Base-by-base conservation (phyloP, 2,888 invertebrate species). In the Crepidodera aurea region DNA sequence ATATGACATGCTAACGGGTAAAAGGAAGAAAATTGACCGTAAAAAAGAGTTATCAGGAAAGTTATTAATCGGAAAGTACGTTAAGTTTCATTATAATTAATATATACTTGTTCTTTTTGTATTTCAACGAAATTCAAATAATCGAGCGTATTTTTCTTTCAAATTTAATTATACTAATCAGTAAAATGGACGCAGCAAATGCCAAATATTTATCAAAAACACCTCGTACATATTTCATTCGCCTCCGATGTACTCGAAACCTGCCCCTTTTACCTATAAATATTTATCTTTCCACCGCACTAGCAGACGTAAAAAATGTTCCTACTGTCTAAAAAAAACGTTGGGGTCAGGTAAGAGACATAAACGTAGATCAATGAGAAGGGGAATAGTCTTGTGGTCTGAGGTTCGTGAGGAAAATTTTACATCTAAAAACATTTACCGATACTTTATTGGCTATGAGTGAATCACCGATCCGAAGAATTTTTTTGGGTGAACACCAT, bases 191-290 rank as follows among this genome's bases (percentile, higher is more conserved):
- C 15, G 37, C 12, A 2, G 37, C 29, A 27, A 18, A 46, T 12
- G 22, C 39, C 37, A 50, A 29, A 39, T 48, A 57, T 50, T 48
- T 48, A 37, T 57, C 57, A 48, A 57, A n/a, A 16, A 7, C 22
- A 15, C 57, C 57, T 48, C 25, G 57, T 73, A 71, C 25, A 50
- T 71, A 73, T 71, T 73, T 72, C 69, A 71, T 69, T 69, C 65
- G 67, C 68, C 51, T 60, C 46, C 65, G 64, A 62, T 67, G 58
- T 62, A 65, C 60, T 56, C 59, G 57, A 63, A 68, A 68, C 62
- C 51, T 57, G 63, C 66, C 65, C 57, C 65, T 59, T 63, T 69
- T 55, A 62, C 60, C 65, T 64, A 71, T 70, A 71, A 71, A 71
- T 71, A 71, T 71, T 71, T 69, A 70, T 69, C 70, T 68, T 66